Conservation (phyloP, 2,888 invertebrate species). For the Lithophane leautieri region DNA sequence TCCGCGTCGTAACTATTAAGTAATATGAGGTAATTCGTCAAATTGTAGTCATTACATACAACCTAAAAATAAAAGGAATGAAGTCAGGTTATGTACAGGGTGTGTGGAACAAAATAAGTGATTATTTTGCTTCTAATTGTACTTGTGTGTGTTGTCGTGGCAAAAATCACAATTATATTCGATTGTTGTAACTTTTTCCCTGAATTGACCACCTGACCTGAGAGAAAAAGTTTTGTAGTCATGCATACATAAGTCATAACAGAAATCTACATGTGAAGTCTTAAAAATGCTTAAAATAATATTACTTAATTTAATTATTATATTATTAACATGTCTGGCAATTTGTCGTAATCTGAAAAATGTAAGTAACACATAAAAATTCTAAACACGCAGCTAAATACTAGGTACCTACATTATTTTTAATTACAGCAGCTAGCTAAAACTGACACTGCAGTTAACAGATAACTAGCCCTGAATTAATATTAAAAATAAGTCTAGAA, state of each 20-base stretch:
- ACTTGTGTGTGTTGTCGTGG: background rate
- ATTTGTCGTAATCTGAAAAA: background rate
- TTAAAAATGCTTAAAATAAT: background rate
- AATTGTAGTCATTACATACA: conserved; percentile 38
- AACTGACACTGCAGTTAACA: background rate
- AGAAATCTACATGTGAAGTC: background rate
- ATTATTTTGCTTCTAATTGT: background rate
- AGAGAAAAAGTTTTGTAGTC: too few species aligned
- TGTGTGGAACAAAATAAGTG: background rate
- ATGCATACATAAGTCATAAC: background rate
- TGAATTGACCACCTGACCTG: background rate
- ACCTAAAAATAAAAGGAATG: conserved; percentile 38
- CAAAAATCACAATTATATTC: too few species aligned
- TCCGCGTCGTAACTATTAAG: conserved; percentile 28
- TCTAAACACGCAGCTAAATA: too few species aligned
- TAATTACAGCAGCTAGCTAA: too few species aligned
- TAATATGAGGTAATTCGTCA: conserved; percentile 39
- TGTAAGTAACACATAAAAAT: background rate
- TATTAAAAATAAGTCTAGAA: too few species aligned
- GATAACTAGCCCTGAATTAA: too few species aligned
- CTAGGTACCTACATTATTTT: too few species aligned
- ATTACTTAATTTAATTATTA: too few species aligned
- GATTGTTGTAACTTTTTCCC: background rate
- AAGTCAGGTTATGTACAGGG: conserved; percentile 28
- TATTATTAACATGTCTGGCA: too few species aligned